A percentile compares a stretch with the other conserved stretches of the same genome.
These are phyloP conservation scores for Andrena marginata DNA, from an alignment of 2,888 invertebrate species.

Conservation along the genomic window DNA sequence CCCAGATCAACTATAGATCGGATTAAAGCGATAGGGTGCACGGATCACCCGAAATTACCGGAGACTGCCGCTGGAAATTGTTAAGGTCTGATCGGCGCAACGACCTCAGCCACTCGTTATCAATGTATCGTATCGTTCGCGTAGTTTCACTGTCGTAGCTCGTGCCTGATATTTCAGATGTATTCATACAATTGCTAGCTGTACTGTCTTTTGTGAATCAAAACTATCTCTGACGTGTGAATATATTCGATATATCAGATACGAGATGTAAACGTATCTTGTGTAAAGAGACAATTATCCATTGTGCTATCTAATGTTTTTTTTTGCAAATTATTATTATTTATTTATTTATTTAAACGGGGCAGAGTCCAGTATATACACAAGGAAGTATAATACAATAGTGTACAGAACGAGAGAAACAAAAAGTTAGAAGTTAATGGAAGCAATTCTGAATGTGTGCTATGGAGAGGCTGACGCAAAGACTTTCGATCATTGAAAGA, in stretches of 20 bases:
- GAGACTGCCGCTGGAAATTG: conserved; percentile 11
- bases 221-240: no score
- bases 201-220: no score
- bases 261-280: no score
- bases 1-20: conserved; percentile 14
- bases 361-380: no score
- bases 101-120: not conserved
- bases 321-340: not conserved
- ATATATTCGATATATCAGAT: no score
- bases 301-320: not conserved
- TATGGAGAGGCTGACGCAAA: not conserved
- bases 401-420: no score
- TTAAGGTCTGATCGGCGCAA: not conserved
- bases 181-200: no score
- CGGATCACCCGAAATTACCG: conserved; percentile 29
- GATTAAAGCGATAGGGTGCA: not conserved
- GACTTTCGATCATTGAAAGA: not conserved
- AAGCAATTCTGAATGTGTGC: not conserved
- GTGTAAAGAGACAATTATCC: not conserved
- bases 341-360: no score
- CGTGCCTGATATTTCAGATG: no score
- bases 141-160: no score
- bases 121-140: not conserved
- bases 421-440: no score
- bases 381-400: no score